Evolutionary conservation across 2,113 vertebrate species (phyloP).

Genomic region (Rhea pennata): DNA sequence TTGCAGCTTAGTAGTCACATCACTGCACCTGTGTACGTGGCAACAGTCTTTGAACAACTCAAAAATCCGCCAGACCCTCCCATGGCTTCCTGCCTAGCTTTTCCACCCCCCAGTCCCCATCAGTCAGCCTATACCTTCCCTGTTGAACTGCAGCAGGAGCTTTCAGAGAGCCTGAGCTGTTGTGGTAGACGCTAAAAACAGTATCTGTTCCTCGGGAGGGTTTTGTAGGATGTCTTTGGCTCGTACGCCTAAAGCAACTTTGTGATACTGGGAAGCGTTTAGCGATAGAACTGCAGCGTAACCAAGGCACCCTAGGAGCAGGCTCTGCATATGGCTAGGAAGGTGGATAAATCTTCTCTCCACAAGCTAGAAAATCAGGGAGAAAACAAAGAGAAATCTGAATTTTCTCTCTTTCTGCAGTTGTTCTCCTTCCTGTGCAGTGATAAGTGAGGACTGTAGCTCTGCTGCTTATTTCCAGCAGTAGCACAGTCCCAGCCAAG

Average conservation of each 20-base stretch:
- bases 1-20: conserved; percentile 44
- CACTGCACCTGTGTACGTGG: conserved; percentile 11
- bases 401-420: background rate
- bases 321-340: background rate
- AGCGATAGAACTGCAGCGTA: background rate
- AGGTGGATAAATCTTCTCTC: background rate
- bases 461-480: conserved; percentile 13
- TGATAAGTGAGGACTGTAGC: background rate
- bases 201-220: background rate
- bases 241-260: background rate
- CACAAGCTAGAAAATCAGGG: background rate
- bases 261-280: background rate
- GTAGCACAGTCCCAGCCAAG: background rate
- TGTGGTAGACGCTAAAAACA: background rate
- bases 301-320: background rate
- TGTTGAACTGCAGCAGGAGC: background rate
- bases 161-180: background rate
- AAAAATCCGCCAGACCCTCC: background rate
- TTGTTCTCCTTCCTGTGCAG: background rate
- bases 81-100: background rate
- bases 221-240: background rate
- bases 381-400: background rate
- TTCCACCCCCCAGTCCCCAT: background rate
- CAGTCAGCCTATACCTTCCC: background rate
- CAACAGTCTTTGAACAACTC: conserved; percentile 14